A percentile compares a stretch with the other conserved stretches of the same genome.
phyloP scores from a whole-genome alignment of 1,140 invertebrate species.

The Zeugodacus cucurbitae region DNA sequence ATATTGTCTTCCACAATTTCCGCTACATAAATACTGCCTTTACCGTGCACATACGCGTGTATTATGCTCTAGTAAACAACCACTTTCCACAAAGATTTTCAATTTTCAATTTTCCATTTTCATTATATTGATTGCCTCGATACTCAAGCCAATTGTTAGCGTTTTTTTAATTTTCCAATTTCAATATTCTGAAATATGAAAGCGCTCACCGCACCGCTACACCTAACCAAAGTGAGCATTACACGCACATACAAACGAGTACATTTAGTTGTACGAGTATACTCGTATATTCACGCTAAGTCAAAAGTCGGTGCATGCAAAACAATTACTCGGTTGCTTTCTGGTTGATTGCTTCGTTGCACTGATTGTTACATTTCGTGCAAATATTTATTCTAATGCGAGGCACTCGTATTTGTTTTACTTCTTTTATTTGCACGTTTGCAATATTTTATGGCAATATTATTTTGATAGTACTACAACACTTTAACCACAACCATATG shows the following conservation, averaged over 20 bases:
- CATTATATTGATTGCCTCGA: background rate
- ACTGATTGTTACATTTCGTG: constrained; percentile 25
- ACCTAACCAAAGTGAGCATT: background rate
- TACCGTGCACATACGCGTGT: background rate
- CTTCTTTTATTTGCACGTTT: background rate
- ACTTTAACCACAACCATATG: too few species aligned
- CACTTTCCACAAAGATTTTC: background rate
- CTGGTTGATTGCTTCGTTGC: constrained; percentile 13
- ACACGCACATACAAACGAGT: background rate
- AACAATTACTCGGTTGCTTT: background rate
- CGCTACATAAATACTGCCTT: too few species aligned
- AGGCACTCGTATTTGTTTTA: background rate
- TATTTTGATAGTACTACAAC: background rate
- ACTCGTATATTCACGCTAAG: background rate
- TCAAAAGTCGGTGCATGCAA: background rate
- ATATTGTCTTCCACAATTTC: too few species aligned
- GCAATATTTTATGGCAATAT: background rate
- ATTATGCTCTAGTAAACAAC: background rate
- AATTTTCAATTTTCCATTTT: background rate
- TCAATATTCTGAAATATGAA: background rate
- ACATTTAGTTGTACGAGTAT: too few species aligned
- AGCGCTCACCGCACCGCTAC: background rate
- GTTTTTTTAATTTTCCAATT: background rate
- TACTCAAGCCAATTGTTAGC: background rate
- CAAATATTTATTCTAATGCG: constrained; percentile 4